These are phyloP conservation scores for Brachystomella parvula DNA, from an alignment of 1,140 invertebrate species.

Conservation along the genomic window DNA sequence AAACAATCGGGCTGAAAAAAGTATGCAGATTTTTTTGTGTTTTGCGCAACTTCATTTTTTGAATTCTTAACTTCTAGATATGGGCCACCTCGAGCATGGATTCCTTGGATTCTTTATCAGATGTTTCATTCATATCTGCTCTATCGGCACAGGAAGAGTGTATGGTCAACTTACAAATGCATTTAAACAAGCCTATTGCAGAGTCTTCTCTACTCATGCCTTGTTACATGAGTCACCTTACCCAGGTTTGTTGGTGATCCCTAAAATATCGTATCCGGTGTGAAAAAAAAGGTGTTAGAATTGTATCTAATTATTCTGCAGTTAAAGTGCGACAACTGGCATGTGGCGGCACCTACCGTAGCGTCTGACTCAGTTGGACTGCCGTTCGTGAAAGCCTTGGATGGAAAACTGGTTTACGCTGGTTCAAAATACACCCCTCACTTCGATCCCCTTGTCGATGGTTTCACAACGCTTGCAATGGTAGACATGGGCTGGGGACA, in stretches of 20 bases:
- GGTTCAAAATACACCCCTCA: constrained; percentile 52
- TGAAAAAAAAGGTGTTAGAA: background rate
- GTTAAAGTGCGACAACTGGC: constrained; percentile 45
- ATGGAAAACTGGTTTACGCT: constrained; percentile 37
- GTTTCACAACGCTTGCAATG: constrained; percentile 64
- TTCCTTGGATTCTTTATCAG: constrained; percentile 33
- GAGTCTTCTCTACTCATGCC: constrained; percentile 89
- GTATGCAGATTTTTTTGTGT: too few species aligned
- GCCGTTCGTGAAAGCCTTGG: constrained; percentile 32
- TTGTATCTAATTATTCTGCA: constrained; percentile 14
- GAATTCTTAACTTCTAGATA: background rate
- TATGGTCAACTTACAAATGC: constrained; percentile 86
- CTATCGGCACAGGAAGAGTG: constrained; percentile 88
- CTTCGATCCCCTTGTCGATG: constrained; percentile 58
- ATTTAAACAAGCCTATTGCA: constrained; percentile 87
- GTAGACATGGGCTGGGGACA: constrained; percentile 43
- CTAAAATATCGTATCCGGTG: background rate
- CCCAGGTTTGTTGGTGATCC: constrained; percentile 55
- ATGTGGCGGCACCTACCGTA: constrained; percentile 29
- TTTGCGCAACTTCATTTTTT: background rate
- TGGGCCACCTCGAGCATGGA: constrained; percentile 24
- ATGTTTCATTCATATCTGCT: constrained; percentile 76
- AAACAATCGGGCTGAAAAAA: background rate
- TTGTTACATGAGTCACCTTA: constrained; percentile 85
- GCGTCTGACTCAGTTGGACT: constrained; percentile 31